Percentiles rank a stretch among this genome's conserved stretches.
phyloP scores from a whole-genome alignment of 2,888 invertebrate genomes.

The Crocallis elinguaria region DNA sequence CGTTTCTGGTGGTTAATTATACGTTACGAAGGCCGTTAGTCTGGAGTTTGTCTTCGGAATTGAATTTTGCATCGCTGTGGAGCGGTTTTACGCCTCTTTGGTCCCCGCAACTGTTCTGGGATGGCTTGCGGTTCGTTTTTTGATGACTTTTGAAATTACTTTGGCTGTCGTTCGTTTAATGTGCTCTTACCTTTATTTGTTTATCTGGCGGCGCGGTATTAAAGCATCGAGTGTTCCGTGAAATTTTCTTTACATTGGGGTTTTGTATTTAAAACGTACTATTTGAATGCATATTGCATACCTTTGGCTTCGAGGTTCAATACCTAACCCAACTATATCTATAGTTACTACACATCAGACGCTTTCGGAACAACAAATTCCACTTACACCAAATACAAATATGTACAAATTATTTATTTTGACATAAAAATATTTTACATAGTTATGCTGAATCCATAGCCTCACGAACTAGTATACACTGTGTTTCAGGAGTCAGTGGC shows the following conservation, averaged over 20 bases:
- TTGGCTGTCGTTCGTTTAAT: conserved; percentile 21
- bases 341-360: too few relatives aligned
- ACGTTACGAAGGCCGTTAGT: conserved; percentile 57
- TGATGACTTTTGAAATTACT: conserved; percentile 38
- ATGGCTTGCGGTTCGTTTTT: conserved; percentile 45
- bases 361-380: too few relatives aligned
- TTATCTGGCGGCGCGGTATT: conserved; percentile 8
- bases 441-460: too few relatives aligned
- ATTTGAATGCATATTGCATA: too few relatives aligned
- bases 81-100: conserved; percentile 52
- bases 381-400: too few relatives aligned
- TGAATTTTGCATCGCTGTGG: conserved; percentile 48
- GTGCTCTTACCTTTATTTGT: conserved; percentile 29
- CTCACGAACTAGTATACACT: too few relatives aligned
- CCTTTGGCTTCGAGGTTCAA: too few relatives aligned
- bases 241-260: background rate
- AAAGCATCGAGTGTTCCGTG: background rate
- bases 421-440: too few relatives aligned
- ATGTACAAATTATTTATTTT: too few relatives aligned
- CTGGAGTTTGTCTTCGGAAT: conserved; percentile 54
- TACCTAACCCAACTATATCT: too few relatives aligned
- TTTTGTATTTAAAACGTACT: too few relatives aligned
- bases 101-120: conserved; percentile 36
- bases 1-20: conserved; percentile 73
- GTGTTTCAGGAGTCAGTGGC: too few relatives aligned